Evolutionary conservation across 2,888 invertebrate genomes (phyloP).

Genomic region (Hydraecia micacea): DNA sequence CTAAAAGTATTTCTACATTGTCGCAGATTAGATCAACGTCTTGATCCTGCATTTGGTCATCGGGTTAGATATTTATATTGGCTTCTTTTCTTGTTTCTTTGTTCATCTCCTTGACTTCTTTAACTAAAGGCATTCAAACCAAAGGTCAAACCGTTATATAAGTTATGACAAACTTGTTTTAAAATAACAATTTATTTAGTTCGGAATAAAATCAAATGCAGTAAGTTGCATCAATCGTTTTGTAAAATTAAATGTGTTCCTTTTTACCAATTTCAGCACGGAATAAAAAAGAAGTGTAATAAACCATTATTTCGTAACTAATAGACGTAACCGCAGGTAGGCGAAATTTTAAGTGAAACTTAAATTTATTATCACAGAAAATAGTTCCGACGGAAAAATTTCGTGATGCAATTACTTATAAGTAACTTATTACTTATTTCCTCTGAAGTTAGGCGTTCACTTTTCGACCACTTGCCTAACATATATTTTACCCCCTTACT

Average conservation of each 20-base stretch:
- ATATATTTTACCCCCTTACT: too few relatives aligned
- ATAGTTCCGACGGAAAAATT: slow-evolving; percentile 29
- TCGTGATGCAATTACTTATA: slow-evolving; percentile 40
- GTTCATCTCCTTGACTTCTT: slow-evolving; percentile 6
- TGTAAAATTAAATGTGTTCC: slow-evolving; percentile 5
- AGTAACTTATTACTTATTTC: slow-evolving; percentile 37
- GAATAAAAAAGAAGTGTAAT: slow-evolving; percentile 24
- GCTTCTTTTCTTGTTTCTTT: background rate
- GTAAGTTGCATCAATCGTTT: slow-evolving; percentile 12
- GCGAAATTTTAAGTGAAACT: slow-evolving; percentile 34
- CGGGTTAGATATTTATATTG: background rate
- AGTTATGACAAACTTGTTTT: slow-evolving; percentile 15
- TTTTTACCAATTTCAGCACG: background rate
- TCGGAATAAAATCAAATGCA: background rate
- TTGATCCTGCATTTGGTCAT: background rate
- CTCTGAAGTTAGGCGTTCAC: slow-evolving; percentile 18
- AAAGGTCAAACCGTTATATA: slow-evolving; percentile 11
- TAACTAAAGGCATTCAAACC: background rate
- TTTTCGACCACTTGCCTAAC: background rate
- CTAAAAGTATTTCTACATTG: slow-evolving; percentile 10
- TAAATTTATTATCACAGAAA: slow-evolving; percentile 42
- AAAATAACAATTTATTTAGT: background rate
- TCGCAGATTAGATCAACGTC: slow-evolving; percentile 4
- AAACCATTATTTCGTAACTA: slow-evolving; percentile 37
- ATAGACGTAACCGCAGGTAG: slow-evolving; percentile 42